Evolutionary conservation across 2,888 invertebrate genomes (phyloP).

Genomic region (Epiblema foenella): DNA sequence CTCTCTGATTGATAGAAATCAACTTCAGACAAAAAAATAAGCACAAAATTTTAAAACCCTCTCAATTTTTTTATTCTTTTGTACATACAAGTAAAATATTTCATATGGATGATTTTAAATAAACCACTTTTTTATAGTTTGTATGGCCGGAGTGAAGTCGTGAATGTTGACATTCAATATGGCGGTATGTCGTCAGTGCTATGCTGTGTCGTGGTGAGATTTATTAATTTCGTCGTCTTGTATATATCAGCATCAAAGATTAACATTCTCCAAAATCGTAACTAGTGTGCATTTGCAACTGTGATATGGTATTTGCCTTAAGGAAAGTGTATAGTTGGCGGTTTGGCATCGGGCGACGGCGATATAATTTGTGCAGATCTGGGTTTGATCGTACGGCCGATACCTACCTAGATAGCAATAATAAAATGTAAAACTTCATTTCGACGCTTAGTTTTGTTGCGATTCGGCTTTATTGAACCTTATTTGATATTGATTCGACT

Average conservation of each 20-base stretch:
- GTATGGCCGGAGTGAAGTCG: constrained; percentile 72
- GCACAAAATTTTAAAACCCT: constrained; percentile 77
- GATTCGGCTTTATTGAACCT: constrained; percentile 51
- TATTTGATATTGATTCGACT: constrained; percentile 21
- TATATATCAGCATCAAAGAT: constrained; percentile 61
- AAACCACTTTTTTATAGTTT: constrained; percentile 51
- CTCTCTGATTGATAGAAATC: constrained; percentile 64
- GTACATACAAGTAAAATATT: constrained; percentile 50
- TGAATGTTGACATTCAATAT: constrained; percentile 93
- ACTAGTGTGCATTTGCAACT: constrained; percentile 49
- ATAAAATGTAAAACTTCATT: constrained; percentile 67
- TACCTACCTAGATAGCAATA: constrained; percentile 71
- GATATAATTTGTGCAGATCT: constrained; percentile 68
- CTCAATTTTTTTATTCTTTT: constrained; percentile 50
- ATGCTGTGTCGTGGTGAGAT: constrained; percentile 98
- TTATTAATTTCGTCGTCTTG: constrained; percentile 73
- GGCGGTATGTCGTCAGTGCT: constrained; percentile 98
- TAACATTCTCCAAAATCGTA: constrained; percentile 54
- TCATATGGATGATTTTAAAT: constrained; percentile 51
- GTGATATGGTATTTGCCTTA: constrained; percentile 56
- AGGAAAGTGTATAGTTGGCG: constrained; percentile 49
- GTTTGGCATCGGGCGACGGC: constrained; percentile 57
- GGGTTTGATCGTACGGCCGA: constrained; percentile 68
- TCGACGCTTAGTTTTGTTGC: constrained; percentile 60
- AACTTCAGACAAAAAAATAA: constrained; percentile 77